Percentiles rank a stretch among this genome's conserved stretches.
phyloP scores from a whole-genome alignment of 2,797 vertebrate species.

The Characodon lateralis region DNA sequence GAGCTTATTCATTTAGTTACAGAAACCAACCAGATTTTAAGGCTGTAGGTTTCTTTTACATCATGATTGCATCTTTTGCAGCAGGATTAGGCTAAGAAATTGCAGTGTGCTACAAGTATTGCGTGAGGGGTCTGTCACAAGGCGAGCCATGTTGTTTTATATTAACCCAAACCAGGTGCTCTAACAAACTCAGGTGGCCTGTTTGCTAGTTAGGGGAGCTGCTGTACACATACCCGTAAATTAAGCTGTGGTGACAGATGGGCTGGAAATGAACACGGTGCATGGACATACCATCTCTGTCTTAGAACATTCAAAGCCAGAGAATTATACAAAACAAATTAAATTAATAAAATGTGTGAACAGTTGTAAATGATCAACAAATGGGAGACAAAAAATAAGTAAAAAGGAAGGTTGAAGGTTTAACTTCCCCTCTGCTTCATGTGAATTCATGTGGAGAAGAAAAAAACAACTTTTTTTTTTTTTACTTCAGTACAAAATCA shows the following conservation, averaged over 20 bases:
- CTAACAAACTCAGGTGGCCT: background rate
- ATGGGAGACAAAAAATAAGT: background rate
- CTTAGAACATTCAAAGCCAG: background rate
- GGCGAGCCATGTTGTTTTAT: background rate
- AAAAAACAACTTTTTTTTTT: background rate
- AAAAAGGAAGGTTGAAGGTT: background rate
- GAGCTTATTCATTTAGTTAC: background rate
- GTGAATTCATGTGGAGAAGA: background rate
- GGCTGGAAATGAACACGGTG: background rate
- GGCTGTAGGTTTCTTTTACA: background rate
- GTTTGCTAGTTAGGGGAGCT: background rate
- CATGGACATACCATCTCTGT: background rate
- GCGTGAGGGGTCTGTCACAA: background rate
- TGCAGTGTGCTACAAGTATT: background rate
- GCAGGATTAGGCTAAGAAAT: background rate
- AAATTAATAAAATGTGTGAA: background rate
- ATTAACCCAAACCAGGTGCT: background rate
- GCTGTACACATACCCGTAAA: background rate
- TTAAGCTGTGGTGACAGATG: background rate
- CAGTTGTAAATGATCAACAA: background rate
- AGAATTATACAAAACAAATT: background rate
- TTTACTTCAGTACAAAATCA: background rate
- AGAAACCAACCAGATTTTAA: background rate
- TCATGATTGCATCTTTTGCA: background rate
- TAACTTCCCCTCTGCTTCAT: background rate